Percentiles rank a stretch among this genome's conserved stretches.
Evolutionary conservation across 2,113 vertebrate species (phyloP).

Genomic region (Microtus ochrogaster): DNA sequence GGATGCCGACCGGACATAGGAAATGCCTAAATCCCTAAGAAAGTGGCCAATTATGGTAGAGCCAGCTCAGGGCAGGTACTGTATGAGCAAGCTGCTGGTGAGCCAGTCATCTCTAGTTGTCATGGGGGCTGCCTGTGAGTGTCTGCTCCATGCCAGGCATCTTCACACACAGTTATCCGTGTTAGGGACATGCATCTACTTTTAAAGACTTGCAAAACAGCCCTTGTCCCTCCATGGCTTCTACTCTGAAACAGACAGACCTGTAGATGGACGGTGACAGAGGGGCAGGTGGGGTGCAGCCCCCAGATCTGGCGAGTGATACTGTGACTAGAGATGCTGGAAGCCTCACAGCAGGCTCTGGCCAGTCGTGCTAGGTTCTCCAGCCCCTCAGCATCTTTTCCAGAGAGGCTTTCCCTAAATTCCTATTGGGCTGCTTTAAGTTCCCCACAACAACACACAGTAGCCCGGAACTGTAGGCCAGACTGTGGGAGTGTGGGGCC

Average conservation of each 20-base stretch:
- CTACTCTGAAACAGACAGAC: fast-evolving
- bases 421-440: no score
- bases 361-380: not conserved
- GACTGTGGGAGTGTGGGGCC: not conserved
- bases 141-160: fast-evolving
- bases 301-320: not conserved
- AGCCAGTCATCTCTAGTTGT: fast-evolving
- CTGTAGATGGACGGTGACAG: fast-evolving
- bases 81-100: no score
- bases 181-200: fast-evolving
- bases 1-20: not conserved
- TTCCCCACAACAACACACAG: not conserved
- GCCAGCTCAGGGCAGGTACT: fast-evolving
- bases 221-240: fast-evolving
- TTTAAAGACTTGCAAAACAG: no score
- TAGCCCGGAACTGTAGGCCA: not conserved
- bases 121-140: fast-evolving
- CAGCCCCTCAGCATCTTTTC: not conserved
- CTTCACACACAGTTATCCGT: fast-evolving
- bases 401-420: not conserved
- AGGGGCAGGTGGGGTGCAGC: not conserved
- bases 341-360: no score
- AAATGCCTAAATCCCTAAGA: no score
- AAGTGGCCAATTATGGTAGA: fast-evolving
- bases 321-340: fast-evolving